phyloP scores from a whole-genome alignment of 2,113 vertebrate species.

The Gymnarchus niloticus region DNA sequence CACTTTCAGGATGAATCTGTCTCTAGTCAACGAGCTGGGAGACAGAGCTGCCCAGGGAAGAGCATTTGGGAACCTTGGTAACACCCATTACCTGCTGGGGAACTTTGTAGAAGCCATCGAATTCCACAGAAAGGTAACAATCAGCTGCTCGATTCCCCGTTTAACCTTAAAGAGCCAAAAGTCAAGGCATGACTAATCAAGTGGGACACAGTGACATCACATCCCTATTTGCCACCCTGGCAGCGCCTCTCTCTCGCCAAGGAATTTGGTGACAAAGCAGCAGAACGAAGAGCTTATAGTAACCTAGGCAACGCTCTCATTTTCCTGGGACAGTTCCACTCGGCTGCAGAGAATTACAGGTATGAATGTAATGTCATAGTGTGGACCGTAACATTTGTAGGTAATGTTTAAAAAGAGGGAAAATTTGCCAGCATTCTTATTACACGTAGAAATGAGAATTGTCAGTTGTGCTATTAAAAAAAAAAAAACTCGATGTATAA shows the following conservation, averaged over 20 bases:
- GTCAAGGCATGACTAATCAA: neutral
- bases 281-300: slow-evolving; percentile 88
- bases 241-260: slow-evolving; percentile 95
- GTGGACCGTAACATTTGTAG: neutral
- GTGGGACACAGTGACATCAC: neutral
- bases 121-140: slow-evolving; percentile 88
- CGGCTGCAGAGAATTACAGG: slow-evolving; percentile 91
- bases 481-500: neutral
- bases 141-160: neutral
- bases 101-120: slow-evolving; percentile 84
- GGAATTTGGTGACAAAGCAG: slow-evolving; percentile 95
- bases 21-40: slow-evolving; percentile 86
- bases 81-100: slow-evolving; percentile 90
- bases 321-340: slow-evolving; percentile 85
- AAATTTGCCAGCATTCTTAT: neutral
- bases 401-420: neutral
- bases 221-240: slow-evolving; percentile 24
- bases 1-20: slow-evolving; percentile 80
- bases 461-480: neutral
- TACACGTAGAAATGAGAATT: too few relatives aligned
- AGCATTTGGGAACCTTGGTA: slow-evolving; percentile 91
- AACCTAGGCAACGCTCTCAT: slow-evolving; percentile 93
- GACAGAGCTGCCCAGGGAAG: slow-evolving; percentile 90
- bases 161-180: neutral
- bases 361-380: slow-evolving; percentile 45